Percentiles rank a stretch among this genome's conserved stretches.
Evolutionary conservation across 2,888 invertebrate genomes (phyloP).

Genomic region (Resseliella maxima): DNA sequence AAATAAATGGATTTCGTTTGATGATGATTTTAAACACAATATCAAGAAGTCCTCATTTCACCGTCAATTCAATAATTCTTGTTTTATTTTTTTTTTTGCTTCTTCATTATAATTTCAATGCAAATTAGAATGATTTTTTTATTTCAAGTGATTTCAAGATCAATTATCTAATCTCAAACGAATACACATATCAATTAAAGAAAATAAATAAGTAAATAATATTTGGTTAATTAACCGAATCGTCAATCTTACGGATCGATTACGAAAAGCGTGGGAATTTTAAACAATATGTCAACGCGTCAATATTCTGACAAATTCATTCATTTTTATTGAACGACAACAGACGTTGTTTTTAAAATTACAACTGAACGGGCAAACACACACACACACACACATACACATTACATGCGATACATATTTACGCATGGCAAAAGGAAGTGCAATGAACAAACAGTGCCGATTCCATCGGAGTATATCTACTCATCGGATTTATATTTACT

Average conservation of each 20-base stretch:
- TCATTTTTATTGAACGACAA: slow-evolving; percentile 30
- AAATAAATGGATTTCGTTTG: slow-evolving; percentile 39
- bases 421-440: slow-evolving; percentile 40
- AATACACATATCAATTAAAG: neutral
- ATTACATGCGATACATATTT: no score
- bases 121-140: no score
- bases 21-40: neutral
- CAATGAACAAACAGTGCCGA: slow-evolving; percentile 45
- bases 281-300: neutral
- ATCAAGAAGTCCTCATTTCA: no score
- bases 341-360: neutral
- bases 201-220: neutral
- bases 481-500: no score
- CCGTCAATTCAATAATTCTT: no score
- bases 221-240: neutral
- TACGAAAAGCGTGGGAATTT: slow-evolving; percentile 22
- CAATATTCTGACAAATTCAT: slow-evolving; percentile 25
- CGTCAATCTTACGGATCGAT: neutral
- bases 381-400: neutral
- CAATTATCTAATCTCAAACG: neutral
- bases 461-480: neutral
- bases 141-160: neutral
- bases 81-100: no score
- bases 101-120: no score
- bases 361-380: neutral